Evolutionary conservation across 2,888 invertebrate genomes (phyloP).

Genomic region (Oscheius sp.): DNA sequence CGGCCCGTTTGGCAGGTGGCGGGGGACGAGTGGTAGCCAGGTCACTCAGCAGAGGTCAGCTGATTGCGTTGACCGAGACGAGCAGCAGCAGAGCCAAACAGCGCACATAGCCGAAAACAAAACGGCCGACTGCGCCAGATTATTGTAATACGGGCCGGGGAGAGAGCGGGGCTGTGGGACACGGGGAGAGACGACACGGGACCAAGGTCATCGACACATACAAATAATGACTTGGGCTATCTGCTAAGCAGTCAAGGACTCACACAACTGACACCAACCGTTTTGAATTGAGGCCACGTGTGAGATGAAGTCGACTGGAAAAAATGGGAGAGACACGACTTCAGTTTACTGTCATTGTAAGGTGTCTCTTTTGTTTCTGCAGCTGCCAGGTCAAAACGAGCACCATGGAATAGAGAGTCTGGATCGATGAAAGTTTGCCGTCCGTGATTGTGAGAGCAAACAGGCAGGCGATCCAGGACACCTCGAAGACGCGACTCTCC

Average conservation of each 20-base stretch:
- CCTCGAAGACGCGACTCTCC: slow-evolving; percentile 24
- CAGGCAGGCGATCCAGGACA: slow-evolving; percentile 33
- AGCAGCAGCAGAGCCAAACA: slow-evolving; percentile 5
- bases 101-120: slow-evolving; percentile 9
- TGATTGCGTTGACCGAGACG: slow-evolving; percentile 32
- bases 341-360: too few relatives aligned
- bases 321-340: too few relatives aligned
- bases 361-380: neutral
- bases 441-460: slow-evolving; percentile 32
- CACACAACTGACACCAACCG: neutral
- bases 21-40: slow-evolving; percentile 17
- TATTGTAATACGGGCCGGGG: neutral
- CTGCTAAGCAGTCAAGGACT: slow-evolving; percentile 4
- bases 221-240: too few relatives aligned
- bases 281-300: neutral
- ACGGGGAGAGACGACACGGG: neutral
- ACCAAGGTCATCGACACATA: too few relatives aligned
- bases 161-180: too few relatives aligned
- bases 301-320: too few relatives aligned
- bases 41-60: slow-evolving; percentile 21
- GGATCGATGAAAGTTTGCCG: slow-evolving; percentile 24
- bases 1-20: neutral
- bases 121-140: neutral
- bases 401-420: slow-evolving; percentile 26
- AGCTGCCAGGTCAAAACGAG: slow-evolving; percentile 5